Conservation (phyloP, 2,888 invertebrate species). For the Tipula confusa region DNA sequence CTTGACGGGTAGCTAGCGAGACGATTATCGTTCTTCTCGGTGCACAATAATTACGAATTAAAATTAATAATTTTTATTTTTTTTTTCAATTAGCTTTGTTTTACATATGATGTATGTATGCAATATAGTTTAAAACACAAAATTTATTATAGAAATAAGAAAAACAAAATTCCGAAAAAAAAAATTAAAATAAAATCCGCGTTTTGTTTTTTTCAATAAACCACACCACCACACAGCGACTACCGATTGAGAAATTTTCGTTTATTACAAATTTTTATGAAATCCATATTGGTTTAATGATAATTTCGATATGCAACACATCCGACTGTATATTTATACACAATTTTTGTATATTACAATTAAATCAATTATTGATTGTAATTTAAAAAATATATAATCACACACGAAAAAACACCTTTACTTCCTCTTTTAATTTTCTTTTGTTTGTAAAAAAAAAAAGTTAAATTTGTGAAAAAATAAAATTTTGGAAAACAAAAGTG, state of each 20-base stretch:
- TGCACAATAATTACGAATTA: neutral
- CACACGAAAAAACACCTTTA: neutral
- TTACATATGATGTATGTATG: neutral
- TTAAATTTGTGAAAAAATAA: neutral
- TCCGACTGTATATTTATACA: neutral
- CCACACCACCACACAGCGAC: neutral
- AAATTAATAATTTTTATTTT: too few relatives aligned
- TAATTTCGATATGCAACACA: neutral
- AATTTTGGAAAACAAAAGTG: neutral
- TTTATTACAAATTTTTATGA: neutral
- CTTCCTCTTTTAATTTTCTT: neutral
- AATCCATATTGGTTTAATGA: neutral
- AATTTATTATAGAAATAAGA: neutral
- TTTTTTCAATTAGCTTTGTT: neutral
- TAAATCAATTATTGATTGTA: neutral
- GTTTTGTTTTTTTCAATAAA: neutral
- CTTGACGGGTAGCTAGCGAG: neutral
- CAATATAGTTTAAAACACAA: neutral
- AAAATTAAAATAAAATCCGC: neutral
- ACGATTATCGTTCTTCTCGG: neutral
- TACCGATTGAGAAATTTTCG: neutral
- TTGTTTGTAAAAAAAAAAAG: neutral
- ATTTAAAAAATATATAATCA: neutral
- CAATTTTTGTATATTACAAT: neutral
- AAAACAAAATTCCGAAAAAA: neutral